Conservation (phyloP, 1,140 invertebrate genomes). For the Drosophila ficusphila region DNA sequence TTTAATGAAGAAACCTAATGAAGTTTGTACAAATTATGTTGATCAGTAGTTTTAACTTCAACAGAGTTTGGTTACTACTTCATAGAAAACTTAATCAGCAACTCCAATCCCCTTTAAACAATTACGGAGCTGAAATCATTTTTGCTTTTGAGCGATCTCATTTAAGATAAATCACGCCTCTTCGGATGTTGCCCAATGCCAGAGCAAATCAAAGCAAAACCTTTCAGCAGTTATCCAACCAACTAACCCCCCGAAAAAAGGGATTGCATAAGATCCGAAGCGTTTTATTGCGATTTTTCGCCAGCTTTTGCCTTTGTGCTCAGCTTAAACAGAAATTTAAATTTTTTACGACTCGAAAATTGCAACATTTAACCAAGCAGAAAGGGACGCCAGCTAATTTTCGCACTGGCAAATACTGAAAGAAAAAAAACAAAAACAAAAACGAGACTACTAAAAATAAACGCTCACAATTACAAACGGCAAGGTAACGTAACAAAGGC, state of each 20-base stretch:
- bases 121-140: conserved; percentile 36
- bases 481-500: conserved; percentile 57
- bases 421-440: conserved; percentile 20
- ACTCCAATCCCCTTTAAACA: conserved; percentile 1
- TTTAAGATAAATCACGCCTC: conserved; percentile 62
- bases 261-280: conserved; percentile 60
- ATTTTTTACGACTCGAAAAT: conserved; percentile 74
- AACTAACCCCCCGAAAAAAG: conserved; percentile 33
- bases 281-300: conserved; percentile 55
- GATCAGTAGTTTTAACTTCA: background rate
- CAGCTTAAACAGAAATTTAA: conserved; percentile 43
- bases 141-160: conserved; percentile 39
- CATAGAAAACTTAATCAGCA: background rate
- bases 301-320: conserved; percentile 12
- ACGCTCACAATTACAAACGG: conserved; percentile 41
- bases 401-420: conserved; percentile 27
- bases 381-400: conserved; percentile 56
- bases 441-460: conserved; percentile 37
- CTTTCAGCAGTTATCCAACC: conserved; percentile 47
- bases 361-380: conserved; percentile 65
- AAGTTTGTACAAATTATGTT: background rate
- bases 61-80: background rate
- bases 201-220: conserved; percentile 25
- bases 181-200: conserved; percentile 30
- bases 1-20: background rate